Percentiles rank a stretch among this genome's conserved stretches.
These are phyloP conservation scores for Macrobrachium nipponense DNA, from an alignment of 1,140 invertebrate genomes.

Conservation along the genomic window DNA sequence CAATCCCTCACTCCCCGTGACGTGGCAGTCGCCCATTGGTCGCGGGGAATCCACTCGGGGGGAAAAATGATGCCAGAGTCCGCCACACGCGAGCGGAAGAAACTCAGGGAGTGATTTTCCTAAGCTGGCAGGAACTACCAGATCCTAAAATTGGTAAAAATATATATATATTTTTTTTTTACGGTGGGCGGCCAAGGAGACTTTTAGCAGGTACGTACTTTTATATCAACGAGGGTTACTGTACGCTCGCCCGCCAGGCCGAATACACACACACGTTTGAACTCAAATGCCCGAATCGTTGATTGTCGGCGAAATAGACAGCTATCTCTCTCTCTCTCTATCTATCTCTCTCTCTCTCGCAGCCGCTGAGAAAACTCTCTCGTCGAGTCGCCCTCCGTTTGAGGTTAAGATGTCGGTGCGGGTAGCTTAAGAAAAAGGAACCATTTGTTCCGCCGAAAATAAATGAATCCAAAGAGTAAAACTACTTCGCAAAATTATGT, in stretches of 20 bases:
- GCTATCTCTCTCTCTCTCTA: too few relatives aligned
- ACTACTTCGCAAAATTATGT: too few relatives aligned
- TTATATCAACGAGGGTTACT: not conserved
- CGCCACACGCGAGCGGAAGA: constrained; percentile 1
- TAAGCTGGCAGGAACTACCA: not conserved
- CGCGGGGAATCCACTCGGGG: not conserved
- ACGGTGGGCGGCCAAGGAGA: not conserved
- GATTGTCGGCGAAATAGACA: too few relatives aligned
- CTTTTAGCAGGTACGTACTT: constrained; percentile 10
- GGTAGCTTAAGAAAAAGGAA: too few relatives aligned
- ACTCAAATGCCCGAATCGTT: too few relatives aligned
- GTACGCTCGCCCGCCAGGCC: not conserved
- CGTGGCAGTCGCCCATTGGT: constrained; percentile 2
- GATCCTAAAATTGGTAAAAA: not conserved
- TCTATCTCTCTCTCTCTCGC: too few relatives aligned
- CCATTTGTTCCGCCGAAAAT: too few relatives aligned
- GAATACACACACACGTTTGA: too few relatives aligned
- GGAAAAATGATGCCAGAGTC: not conserved
- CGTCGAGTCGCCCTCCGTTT: too few relatives aligned
- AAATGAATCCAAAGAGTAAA: too few relatives aligned
- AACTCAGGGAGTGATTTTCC: not conserved
- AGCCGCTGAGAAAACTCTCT: too few relatives aligned
- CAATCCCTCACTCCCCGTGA: not conserved
- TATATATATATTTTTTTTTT: not conserved
- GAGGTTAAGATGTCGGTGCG: too few relatives aligned